Percentiles rank a stretch among this genome's conserved stretches.
These are phyloP conservation scores for Caenorhabditis sinica DNA, from an alignment of 2,888 invertebrate genomes.

Conservation along the genomic window DNA sequence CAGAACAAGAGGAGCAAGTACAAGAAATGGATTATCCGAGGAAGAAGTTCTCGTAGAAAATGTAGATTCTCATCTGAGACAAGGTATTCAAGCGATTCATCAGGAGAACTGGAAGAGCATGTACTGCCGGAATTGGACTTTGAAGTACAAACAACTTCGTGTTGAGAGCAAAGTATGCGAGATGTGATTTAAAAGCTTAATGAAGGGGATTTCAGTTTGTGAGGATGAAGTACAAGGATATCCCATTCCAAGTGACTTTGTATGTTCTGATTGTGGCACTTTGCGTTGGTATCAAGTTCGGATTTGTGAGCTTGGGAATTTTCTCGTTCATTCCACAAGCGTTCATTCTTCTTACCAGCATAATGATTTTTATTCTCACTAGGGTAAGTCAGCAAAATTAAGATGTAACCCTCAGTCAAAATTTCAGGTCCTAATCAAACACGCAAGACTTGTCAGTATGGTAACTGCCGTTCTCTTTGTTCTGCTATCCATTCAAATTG, in stretches of 20 bases:
- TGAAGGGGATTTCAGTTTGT: slow-evolving; percentile 41
- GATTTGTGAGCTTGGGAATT: slow-evolving; percentile 11
- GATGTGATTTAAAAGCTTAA: neutral
- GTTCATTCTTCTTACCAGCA: slow-evolving; percentile 30
- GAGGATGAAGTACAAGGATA: slow-evolving; percentile 57
- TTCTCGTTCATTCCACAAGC: slow-evolving; percentile 50
- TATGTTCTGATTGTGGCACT: slow-evolving; percentile 46
- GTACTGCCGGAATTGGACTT: slow-evolving; percentile 91
- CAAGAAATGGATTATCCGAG: slow-evolving; percentile 53
- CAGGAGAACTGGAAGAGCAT: slow-evolving; percentile 82
- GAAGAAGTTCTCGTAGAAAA: slow-evolving; percentile 87
- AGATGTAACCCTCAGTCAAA: neutral
- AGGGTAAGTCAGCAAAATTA: slow-evolving; percentile 8
- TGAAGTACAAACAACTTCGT: slow-evolving; percentile 89
- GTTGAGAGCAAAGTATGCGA: slow-evolving; percentile 54
- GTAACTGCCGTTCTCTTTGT: slow-evolving; percentile 45
- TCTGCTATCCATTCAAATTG: slow-evolving; percentile 49
- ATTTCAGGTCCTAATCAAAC: slow-evolving; percentile 40
- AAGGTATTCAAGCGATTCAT: slow-evolving; percentile 89
- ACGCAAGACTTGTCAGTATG: slow-evolving; percentile 37
- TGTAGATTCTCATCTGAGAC: slow-evolving; percentile 89
- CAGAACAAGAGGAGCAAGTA: slow-evolving; percentile 85
- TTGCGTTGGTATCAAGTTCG: slow-evolving; percentile 42
- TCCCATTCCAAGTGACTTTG: slow-evolving; percentile 48
- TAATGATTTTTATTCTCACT: slow-evolving; percentile 36